These are phyloP conservation scores for Yasuhikotakia modesta DNA, from an alignment of 2,797 vertebrate genomes.

Conservation along the genomic window DNA sequence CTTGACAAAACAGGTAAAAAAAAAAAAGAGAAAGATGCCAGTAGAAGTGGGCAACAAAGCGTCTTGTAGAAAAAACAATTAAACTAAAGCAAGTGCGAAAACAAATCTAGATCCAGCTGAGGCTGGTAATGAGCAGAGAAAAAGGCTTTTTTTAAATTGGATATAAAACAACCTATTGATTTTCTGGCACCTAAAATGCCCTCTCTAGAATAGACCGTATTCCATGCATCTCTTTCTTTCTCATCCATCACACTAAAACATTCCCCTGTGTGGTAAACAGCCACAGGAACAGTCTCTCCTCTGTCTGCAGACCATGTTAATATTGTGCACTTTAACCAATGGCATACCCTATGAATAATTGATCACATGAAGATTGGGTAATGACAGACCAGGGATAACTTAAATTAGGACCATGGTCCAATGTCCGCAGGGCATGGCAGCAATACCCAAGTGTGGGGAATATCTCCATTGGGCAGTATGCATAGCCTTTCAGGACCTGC, in stretches of 20 bases:
- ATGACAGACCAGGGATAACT: constrained; percentile 28
- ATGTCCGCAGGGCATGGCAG: constrained; percentile 11
- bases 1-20: constrained; percentile 22
- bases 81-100: constrained; percentile 51
- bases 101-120: constrained; percentile 54
- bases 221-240: constrained; percentile 6
- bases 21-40: constrained; percentile 20
- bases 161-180: constrained; percentile 57
- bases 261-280: constrained; percentile 10
- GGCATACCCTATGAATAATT: constrained; percentile 46
- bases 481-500: constrained; percentile 11
- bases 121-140: constrained; percentile 46
- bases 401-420: constrained; percentile 32
- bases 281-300: constrained; percentile 17
- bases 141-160: constrained; percentile 44
- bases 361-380: constrained; percentile 43
- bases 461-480: constrained; percentile 31
- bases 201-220: constrained; percentile 16
- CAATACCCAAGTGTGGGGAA: constrained; percentile 1
- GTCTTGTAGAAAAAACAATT: constrained; percentile 48
- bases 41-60: constrained; percentile 37
- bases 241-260: constrained; percentile 32
- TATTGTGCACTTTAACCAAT: constrained; percentile 26
- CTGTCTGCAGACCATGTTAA: constrained; percentile 22
- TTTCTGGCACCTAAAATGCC: constrained; percentile 45